Evolutionary conservation across 2,797 vertebrate species (phyloP), one percentile per base, ranked within the genome.

Genomic region (Acrossocheilus fasciatus): DNA sequence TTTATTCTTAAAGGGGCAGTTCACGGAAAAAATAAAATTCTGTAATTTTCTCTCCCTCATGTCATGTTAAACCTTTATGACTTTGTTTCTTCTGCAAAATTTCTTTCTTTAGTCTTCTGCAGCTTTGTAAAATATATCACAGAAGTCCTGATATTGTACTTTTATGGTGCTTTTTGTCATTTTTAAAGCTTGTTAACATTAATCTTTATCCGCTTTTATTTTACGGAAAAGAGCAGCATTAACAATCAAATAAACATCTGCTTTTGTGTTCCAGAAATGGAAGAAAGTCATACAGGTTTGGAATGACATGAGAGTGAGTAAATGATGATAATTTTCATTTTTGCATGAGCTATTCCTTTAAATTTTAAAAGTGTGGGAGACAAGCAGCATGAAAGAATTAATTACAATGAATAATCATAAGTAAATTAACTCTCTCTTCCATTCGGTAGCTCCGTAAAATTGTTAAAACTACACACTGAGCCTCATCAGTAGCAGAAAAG

Each of bases 371-470:
- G 30, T 68, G 12, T 68, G 18, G 15, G 47, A 9, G 7, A 47
- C 17, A n/a, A 2, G 4, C 45, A 66, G 30, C 30, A 77, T 69
- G 45, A 68, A 76, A 68, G 6, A 84, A 84, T 41, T 4, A 68
- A 69, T 77, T 41, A 15, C 23, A 79, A 64, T 45, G 57, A 30
- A 79, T 79, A 47, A 82, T 82, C 30, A 4, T 73, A 69, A 59
- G n/a, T 39, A 17, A 70, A 43, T 57, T 2, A 43, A 30, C 50
- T 59, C 47, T 57, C 80, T 73, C 79, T 69, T 64, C 69, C 69
- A 59, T 26, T 85, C 72, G 39, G 54, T 75, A 76, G 36, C 64
- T 72, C 41, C 20, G 64, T 79, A 59, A 47, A 45, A 59, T 59
- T 23, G 39, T 36, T 68, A 12, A 69, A 69, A 59, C 68, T 82